Conservation (phyloP, 2,888 invertebrate genomes). For the Agrochola litura region DNA sequence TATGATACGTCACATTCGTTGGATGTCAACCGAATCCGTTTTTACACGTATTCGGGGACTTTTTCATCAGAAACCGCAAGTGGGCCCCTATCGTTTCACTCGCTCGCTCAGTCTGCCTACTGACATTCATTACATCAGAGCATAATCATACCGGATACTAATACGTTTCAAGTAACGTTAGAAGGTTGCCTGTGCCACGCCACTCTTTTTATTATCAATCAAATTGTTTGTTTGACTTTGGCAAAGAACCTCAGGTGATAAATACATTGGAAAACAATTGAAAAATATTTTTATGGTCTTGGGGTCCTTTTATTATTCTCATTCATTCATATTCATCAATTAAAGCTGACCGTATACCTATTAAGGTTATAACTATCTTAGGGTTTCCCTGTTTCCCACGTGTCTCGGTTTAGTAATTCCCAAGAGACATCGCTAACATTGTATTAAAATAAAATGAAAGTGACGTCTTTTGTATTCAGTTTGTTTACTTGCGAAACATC, state of each 20-base stretch:
- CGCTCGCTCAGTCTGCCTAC: conserved; percentile 62
- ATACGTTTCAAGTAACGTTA: conserved; percentile 76
- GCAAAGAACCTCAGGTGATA: conserved; percentile 6
- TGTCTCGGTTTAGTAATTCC: conserved; percentile 53
- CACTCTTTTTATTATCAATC: conserved; percentile 72
- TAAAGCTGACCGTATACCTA: neutral
- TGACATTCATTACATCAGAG: conserved; percentile 81
- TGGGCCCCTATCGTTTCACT: conserved; percentile 67
- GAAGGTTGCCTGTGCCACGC: conserved; percentile 75
- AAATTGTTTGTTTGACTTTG: conserved; percentile 41
- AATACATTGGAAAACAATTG: neutral
- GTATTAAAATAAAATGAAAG: conserved; percentile 71
- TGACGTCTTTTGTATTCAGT: conserved; percentile 73
- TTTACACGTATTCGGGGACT: conserved; percentile 38
- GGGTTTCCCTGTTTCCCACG: conserved; percentile 55
- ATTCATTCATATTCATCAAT: conserved; percentile 24
- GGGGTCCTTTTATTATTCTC: neutral
- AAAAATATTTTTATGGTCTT: neutral
- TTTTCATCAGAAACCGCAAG: conserved; percentile 67
- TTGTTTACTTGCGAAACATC: conserved; percentile 76
- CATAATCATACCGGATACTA: conserved; percentile 83
- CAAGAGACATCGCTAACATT: conserved; percentile 52
- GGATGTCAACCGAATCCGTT: conserved; percentile 42
- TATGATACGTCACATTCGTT: conserved; percentile 61
- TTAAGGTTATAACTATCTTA: conserved; percentile 15